A percentile compares a stretch with the other conserved stretches of the same genome.
phyloP scores from a whole-genome alignment of 2,888 invertebrate genomes.

The Drosophila pegasa region DNA sequence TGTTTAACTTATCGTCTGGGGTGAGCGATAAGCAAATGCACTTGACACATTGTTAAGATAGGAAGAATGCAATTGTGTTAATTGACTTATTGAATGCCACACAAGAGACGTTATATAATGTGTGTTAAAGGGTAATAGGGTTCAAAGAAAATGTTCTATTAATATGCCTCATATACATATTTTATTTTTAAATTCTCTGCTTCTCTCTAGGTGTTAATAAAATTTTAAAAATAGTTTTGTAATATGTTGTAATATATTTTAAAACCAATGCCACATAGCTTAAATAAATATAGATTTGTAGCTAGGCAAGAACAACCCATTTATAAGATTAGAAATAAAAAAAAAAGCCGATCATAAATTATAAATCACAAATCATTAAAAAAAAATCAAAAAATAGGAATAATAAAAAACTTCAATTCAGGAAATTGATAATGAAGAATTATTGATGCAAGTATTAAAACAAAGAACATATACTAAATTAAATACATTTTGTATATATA shows the following conservation, averaged over 20 bases:
- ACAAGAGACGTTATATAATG: neutral
- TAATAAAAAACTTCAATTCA: too few species aligned
- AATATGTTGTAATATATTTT: neutral
- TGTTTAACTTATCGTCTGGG: neutral
- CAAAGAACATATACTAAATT: too few species aligned
- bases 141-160: too few species aligned
- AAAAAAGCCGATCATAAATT: too few species aligned
- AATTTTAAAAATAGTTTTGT: neutral
- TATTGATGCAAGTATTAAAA: too few species aligned
- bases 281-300: too few species aligned
- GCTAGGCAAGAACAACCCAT: neutral
- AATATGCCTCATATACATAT: neutral
- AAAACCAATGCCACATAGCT: too few species aligned
- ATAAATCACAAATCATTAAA: conserved; percentile 3
- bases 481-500: too few species aligned
- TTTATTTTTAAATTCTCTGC: neutral
- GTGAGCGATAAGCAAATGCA: conserved; percentile 17
- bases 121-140: neutral
- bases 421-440: too few species aligned
- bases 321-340: neutral
- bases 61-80: conserved; percentile 16
- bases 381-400: neutral
- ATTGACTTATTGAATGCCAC: conserved; percentile 2
- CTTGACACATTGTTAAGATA: conserved; percentile 11
- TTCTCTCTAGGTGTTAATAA: neutral